Base-by-base conservation (phyloP, 2,888 invertebrate genomes). In the Acrobasis repandana region DNA sequence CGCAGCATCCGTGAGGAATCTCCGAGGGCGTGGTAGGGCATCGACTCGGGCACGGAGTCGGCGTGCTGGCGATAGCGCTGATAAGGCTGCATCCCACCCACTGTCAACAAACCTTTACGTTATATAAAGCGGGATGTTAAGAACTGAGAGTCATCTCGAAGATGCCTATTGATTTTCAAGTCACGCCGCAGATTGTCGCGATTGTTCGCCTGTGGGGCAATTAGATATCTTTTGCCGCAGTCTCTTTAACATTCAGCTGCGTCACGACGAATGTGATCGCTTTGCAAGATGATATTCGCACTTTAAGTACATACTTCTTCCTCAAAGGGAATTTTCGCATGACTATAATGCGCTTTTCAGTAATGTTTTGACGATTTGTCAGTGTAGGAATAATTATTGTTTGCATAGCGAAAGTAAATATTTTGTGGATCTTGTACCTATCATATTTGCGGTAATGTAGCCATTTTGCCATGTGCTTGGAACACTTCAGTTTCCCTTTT, bases 81-180 rank as follows among this genome's bases (percentile, higher is more conserved):
- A 90, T 89, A 89, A 88, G 80, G 80, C 72, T 85, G 82, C 85
- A 81, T 82, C 78, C 79, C 75, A 73, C 74, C 76, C 75, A 82
- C 84, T 89, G 88, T 91, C 91, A 90, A 90, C 89, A 90, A 90
- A 90, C 86, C 77, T 75, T 80, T 75, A 77, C 72, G 80, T 85
- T 83, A 80, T 73, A 79, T 82, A 82, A 82, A 69, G 63, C 70
- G 62, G 67, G 64, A 65, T 61, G 65, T 64, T 70, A 72, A 67
- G 69, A 71, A 80, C 71, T 73, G 71, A 76, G 72, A 76, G 68
- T 74, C 75, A 80, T 83, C 79, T 80, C 71, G 69, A 79, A 85
- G 80, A 82, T 68, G 71, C 71, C 82, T 90, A 91, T 90, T 83
- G 90, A 90, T 90, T 90, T 89, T 86, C 77, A 64, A 72, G 70